Base-by-base conservation (phyloP, 2,113 vertebrate genomes). In the Sinocyclocheilus anophthalmus region DNA sequence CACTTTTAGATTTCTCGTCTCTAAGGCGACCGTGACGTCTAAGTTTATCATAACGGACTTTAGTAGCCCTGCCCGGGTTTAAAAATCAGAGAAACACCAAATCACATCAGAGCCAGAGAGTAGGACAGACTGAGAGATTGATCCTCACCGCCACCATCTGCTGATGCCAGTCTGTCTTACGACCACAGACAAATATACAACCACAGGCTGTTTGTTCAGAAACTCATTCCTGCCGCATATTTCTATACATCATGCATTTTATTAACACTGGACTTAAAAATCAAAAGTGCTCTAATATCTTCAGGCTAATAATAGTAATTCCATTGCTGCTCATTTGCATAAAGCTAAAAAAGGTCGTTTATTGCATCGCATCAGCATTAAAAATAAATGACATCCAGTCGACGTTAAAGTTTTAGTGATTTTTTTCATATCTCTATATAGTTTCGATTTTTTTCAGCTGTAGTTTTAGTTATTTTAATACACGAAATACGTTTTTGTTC, bases 11-110 rank as follows among this genome's bases (percentile, higher is more conserved):
- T 76, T 93, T 93, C 89, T 91, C 42, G 90, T 95, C 92, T 90
- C 87, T 92, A 94, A 92, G 90, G 92, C 86, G 94, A 95, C 92
- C 85, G 77, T 94, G 92, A 95, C 87, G 88, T 95, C 91, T 93
- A 91, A 88, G 78, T 80, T 63, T 63, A 16, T 50, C 26, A 11
- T 26, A n/a, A 50, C 45, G 42, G 61, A 67, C 18, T 81, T 81
- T 48, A 81, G 59, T 12, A 20, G 61, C 30, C 30, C 30, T 33
- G 30, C 30, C 30, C 30, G 30, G 30, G 30, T 33, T 33, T 2
- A 33, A 61, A 11, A 81, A 45, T 37, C 33, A 30, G 79, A 67
- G n/a, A 81, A 80, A 61, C 76, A 22, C 26, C 16, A 37, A 53
- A 55, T 33, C 30, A 37, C 7, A 30, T 73, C 3, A 2, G 24